phyloP scores from a whole-genome alignment of 2,113 vertebrate genomes.

The Psammodynastes pulverulentus region DNA sequence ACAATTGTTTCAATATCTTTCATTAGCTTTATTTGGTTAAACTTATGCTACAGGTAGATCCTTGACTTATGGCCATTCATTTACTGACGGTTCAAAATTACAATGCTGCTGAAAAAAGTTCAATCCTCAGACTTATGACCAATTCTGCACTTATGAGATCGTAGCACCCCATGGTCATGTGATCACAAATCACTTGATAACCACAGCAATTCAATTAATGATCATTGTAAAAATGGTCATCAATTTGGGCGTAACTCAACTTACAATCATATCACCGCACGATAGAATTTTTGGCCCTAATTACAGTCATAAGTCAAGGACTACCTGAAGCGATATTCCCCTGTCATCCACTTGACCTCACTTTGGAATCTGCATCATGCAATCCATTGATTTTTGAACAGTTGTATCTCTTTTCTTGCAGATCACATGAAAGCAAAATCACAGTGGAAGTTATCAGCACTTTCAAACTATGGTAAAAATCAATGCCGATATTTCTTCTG shows the following conservation, averaged over 20 bases:
- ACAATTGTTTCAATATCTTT: background rate
- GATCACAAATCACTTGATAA: background rate
- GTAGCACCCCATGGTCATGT: background rate
- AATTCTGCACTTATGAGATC: background rate
- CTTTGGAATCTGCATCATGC: background rate
- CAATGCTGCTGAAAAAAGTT: background rate
- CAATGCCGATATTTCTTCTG: background rate
- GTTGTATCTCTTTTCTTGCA: constrained; percentile 55
- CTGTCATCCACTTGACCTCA: background rate
- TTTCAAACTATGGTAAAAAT: constrained; percentile 70
- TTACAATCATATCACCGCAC: background rate
- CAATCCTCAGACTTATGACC: background rate
- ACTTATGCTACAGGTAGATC: background rate
- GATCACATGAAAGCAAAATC: constrained; percentile 58
- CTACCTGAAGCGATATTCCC: background rate
- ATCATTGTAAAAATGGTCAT: background rate
- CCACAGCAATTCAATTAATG: background rate
- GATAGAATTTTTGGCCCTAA: background rate
- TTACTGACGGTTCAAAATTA: background rate
- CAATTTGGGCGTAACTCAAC: background rate
- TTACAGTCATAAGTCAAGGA: background rate
- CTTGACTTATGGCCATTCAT: background rate
- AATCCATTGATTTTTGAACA: background rate
- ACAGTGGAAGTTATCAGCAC: constrained; percentile 72
- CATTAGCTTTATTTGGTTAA: background rate